Percentiles rank a stretch among this genome's conserved stretches.
phyloP scores from a whole-genome alignment of 2,888 invertebrate genomes.

The Thyatira batis region DNA sequence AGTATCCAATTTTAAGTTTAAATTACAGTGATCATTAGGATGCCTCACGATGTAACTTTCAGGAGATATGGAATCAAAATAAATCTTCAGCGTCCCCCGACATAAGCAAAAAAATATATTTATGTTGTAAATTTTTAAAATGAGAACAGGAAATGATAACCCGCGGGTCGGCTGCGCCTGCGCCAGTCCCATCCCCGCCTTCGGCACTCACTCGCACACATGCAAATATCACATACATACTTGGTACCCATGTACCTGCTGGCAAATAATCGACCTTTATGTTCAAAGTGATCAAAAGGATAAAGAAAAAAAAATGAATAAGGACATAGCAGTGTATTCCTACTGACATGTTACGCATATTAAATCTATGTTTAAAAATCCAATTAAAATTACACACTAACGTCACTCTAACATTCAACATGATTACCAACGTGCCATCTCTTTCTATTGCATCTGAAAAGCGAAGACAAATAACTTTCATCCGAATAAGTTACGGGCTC shows the following conservation, averaged over 20 bases:
- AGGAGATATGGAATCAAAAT: constrained; percentile 26
- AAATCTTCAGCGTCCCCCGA: constrained; percentile 49
- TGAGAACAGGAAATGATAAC: constrained; percentile 82
- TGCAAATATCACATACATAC: constrained; percentile 35
- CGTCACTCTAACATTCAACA: neutral
- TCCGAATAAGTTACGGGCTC: constrained; percentile 36
- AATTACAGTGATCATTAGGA: neutral
- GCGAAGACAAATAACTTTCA: constrained; percentile 14
- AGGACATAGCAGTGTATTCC: too few species aligned
- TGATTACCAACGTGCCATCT: constrained; percentile 10
- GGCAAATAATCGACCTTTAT: neutral
- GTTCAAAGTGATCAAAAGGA: neutral
- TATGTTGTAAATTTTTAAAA: constrained; percentile 79
- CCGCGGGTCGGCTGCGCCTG: constrained; percentile 69
- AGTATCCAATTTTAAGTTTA: too few species aligned
- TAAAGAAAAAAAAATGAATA: neutral
- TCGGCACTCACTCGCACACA: constrained; percentile 40
- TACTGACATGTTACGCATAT: too few species aligned
- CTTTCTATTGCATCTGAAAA: constrained; percentile 30
- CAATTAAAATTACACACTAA: neutral
- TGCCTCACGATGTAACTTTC: neutral
- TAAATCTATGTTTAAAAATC: neutral
- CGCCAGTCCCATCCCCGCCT: constrained; percentile 45
- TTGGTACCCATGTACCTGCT: constrained; percentile 20
- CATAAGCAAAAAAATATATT: constrained; percentile 64